Percentiles rank a stretch among this genome's conserved stretches.
phyloP scores from a whole-genome alignment of 2,797 vertebrate genomes.

The Basileuterus tristriatus region DNA sequence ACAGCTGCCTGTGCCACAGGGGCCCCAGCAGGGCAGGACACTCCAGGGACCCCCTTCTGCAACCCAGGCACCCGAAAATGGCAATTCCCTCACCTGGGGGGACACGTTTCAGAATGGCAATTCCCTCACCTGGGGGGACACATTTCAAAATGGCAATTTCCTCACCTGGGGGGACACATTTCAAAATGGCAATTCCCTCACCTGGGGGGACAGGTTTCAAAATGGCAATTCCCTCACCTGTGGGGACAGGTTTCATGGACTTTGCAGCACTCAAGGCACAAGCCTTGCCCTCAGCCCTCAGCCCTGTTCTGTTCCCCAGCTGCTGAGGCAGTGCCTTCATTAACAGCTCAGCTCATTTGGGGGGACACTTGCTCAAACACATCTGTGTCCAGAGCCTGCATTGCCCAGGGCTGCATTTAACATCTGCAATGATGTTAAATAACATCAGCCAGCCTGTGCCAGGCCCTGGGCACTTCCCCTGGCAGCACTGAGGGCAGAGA shows the following conservation, averaged over 20 bases:
- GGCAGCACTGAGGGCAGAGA: neutral
- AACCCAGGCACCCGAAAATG: rapidly evolving
- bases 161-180: no score
- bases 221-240: neutral
- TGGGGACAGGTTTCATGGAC: neutral
- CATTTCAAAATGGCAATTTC: neutral
- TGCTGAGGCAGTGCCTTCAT: neutral
- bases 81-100: neutral
- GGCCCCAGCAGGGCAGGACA: rapidly evolving
- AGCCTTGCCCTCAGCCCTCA: neutral
- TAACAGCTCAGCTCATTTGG: neutral
- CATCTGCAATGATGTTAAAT: no score
- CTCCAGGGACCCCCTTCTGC: rapidly evolving
- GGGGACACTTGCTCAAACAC: rapidly evolving
- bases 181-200: neutral
- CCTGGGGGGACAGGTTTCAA: neutral
- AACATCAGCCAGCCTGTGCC: neutral
- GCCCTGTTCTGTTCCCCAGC: neutral
- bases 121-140: neutral
- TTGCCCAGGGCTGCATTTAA: neutral
- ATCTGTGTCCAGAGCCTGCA: neutral
- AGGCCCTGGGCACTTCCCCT: neutral
- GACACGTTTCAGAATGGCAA: neutral
- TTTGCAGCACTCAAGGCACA: neutral
- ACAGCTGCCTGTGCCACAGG: neutral